A percentile compares a stretch with the other conserved stretches of the same genome.
phyloP scores from a whole-genome alignment of 2,797 vertebrate species.

The Myoxocephalus aenaeus region DNA sequence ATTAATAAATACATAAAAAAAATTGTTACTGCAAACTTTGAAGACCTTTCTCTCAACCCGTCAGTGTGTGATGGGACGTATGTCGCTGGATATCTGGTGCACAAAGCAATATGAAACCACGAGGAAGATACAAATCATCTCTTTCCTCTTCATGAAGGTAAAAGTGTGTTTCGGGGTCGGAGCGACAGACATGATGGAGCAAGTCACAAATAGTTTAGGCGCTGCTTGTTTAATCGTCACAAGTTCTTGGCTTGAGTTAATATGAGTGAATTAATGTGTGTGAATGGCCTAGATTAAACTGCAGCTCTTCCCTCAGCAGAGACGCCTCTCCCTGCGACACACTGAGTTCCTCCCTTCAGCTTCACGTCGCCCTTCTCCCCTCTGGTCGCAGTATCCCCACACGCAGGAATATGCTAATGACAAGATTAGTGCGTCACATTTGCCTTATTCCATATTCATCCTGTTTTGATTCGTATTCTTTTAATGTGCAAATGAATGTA shows the following conservation, averaged over 20 bases:
- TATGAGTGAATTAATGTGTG: constrained; percentile 14
- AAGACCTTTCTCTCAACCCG: not conserved
- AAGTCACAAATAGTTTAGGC: not conserved
- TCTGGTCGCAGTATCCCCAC: constrained; percentile 55
- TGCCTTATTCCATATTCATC: constrained; percentile 66
- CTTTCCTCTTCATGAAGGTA: not conserved
- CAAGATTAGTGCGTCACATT: constrained; percentile 52
- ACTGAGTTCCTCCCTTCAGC: constrained; percentile 12
- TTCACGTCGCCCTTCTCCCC: constrained; percentile 29
- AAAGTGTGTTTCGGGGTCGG: not conserved
- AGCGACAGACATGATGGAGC: not conserved
- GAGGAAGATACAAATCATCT: not conserved
- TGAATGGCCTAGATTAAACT: constrained; percentile 18
- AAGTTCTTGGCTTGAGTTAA: constrained; percentile 8
- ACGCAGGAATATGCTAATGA: constrained; percentile 63
- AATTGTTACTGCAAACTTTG: not conserved
- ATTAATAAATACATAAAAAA: not conserved
- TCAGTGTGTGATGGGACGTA: not conserved
- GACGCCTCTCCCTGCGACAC: no score
- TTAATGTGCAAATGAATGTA: constrained; percentile 73
- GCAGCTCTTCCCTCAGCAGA: not conserved
- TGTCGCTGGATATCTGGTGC: not conserved
- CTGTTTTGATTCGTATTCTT: constrained; percentile 48
- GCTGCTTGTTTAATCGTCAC: not conserved
- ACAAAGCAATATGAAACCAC: not conserved